phyloP scores from a whole-genome alignment of 2,888 invertebrate species.

The Orgyia antiqua region DNA sequence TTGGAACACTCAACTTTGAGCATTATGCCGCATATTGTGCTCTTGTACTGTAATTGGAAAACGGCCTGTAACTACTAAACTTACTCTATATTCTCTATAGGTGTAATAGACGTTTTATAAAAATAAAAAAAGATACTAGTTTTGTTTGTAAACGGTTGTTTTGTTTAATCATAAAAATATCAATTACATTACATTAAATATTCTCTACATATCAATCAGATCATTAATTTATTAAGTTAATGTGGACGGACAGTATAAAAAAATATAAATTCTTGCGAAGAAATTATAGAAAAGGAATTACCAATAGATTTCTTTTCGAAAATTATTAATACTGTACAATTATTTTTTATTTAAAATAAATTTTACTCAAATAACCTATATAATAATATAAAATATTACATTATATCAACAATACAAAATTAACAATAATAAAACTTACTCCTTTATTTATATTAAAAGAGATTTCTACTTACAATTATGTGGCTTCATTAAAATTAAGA shows the following conservation, averaged over 20 bases:
- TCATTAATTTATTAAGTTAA: constrained; percentile 27
- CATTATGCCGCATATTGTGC: no score
- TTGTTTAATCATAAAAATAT: no score
- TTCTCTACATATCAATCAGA: no score
- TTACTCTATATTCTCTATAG: no score
- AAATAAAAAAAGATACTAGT: no score
- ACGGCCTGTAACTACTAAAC: no score
- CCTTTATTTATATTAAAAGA: constrained; percentile 9
- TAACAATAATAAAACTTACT: constrained; percentile 24
- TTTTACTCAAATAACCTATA: constrained; percentile 11
- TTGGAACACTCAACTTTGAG: no score
- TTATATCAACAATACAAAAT: constrained; percentile 26
- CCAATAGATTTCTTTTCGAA: constrained; percentile 4
- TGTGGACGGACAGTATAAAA: constrained; percentile 28
- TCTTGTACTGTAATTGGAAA: no score
- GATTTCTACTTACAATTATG: constrained; percentile 21
- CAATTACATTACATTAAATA: no score
- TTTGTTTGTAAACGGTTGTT: no score
- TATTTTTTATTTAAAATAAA: neutral
- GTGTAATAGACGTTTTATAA: no score
- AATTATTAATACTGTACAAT: constrained; percentile 2
- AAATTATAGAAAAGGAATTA: neutral
- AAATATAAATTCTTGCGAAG: constrained; percentile 4
- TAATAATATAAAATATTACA: constrained; percentile 25
- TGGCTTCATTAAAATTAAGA: constrained; percentile 40